phyloP scores from a whole-genome alignment of 2,797 vertebrate species.

The Thaleichthys pacificus region DNA sequence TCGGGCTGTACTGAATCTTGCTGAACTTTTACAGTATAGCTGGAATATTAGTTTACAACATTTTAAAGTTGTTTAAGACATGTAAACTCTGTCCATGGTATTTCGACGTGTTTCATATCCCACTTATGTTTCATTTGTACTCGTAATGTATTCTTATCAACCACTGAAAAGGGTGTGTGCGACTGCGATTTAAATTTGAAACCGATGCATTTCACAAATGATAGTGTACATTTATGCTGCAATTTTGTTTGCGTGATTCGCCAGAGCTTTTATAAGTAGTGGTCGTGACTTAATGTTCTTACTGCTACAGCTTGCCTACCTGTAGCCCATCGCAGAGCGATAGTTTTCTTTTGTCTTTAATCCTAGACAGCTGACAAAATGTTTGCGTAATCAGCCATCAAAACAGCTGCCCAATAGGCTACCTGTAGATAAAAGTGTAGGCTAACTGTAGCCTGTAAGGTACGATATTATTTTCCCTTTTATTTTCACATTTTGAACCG shows the following conservation, averaged over 20 bases:
- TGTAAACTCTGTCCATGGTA: not conserved
- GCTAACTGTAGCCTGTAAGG: too few species aligned
- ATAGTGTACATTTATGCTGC: not conserved
- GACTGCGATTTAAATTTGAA: not conserved
- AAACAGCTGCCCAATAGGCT: not conserved
- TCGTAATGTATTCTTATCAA: not conserved
- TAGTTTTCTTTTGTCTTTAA: not conserved
- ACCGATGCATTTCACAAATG: not conserved
- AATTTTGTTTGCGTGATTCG: not conserved
- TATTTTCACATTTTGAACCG: too few species aligned
- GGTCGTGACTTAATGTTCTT: not conserved
- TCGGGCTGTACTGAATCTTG: conserved; percentile 1
- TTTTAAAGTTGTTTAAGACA: conserved; percentile 14
- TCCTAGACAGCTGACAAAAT: not conserved
- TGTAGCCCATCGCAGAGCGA: conserved; percentile 2
- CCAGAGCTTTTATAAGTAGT: not conserved
- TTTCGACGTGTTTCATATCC: not conserved
- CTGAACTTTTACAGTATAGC: not conserved
- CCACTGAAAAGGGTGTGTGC: not conserved
- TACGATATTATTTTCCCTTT: too few species aligned
- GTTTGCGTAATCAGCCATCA: not conserved
- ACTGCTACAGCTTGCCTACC: conserved; percentile 3
- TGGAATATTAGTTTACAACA: not conserved
- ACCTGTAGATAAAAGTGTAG: not conserved
- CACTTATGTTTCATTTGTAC: not conserved